Base-by-base conservation (phyloP, 2,113 vertebrate species). In the Puffinus mauretanicus region DNA sequence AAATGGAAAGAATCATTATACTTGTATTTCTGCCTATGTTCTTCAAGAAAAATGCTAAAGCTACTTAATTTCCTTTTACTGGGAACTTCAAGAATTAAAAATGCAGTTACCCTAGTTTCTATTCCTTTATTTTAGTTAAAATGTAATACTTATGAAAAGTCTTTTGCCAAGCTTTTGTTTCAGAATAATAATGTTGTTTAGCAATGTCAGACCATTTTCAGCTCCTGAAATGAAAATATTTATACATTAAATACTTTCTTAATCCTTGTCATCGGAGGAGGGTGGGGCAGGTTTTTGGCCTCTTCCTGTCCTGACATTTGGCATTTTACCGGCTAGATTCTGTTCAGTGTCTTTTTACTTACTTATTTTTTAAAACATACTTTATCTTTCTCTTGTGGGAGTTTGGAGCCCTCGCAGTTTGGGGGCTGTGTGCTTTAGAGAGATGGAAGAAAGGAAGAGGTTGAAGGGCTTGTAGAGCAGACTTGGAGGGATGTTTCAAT, bases 81-180 rank as follows among this genome's bases (percentile, higher is more conserved):
- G 71, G 54, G 69, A 86, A 90, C 30, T 15, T 79, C 51, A 72
- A 82, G 82, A 93, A 85, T 86, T 93, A 91, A 94, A 96, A 96
- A 94, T 51, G 89, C 61, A 58, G 57, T 96, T 94, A 90, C 46
- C 32, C 82, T 94, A 90, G 66, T 97, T 97, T 88, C 22, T 93
- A 15, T 96, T 98, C 64, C 82, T 96, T 97, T 96, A 70, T 87
- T 89, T 94, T 91, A 92, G 90, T 96, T 92, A 95, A 95, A 92
- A 62, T 90, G 49, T 72, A 91, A 26, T 96, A 62, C 76, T 96
- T 97, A 47, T 13, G 25, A 85, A 75, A 93, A 72, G 55, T 65
- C 51, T 93, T 95, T 90, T 95, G 96, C 90, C 96, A 94, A 81
- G 92, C 92, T 97, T 98, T 97, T 98, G 97, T 98, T 98, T 94